Percentiles rank a stretch among this genome's conserved stretches.
phyloP scores from a whole-genome alignment of 2,888 invertebrate species.

The Plebejus argus region DNA sequence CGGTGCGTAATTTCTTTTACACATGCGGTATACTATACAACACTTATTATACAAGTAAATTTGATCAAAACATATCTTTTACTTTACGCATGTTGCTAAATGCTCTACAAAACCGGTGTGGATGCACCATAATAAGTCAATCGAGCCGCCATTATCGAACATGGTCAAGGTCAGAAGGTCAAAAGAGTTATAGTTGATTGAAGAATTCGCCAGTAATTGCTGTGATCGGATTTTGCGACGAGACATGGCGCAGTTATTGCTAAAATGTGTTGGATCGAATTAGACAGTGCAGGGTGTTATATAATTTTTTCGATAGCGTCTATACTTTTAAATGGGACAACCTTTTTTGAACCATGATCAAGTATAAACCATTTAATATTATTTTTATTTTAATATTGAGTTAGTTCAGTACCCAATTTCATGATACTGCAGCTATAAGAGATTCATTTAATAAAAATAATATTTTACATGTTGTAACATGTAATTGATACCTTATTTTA shows the following conservation, averaged over 20 bases:
- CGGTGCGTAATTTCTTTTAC: too few species aligned
- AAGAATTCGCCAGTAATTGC: not conserved
- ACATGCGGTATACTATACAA: too few species aligned
- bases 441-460: not conserved
- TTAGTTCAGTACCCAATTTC: too few species aligned
- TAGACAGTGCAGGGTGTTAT: not conserved
- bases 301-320: not conserved
- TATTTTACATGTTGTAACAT: not conserved
- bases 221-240: slow-evolving; percentile 1
- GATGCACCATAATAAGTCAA: slow-evolving; percentile 1
- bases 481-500: not conserved
- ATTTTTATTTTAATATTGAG: too few species aligned
- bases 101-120: not conserved
- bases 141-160: not conserved
- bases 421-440: too few species aligned
- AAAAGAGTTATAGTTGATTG: slow-evolving; percentile 11
- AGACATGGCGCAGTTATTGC: not conserved
- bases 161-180: slow-evolving; percentile 12
- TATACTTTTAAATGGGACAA: too few species aligned
- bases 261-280: not conserved
- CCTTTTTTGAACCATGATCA: too few species aligned
- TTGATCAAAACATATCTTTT: too few species aligned
- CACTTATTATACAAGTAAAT: too few species aligned
- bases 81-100: not conserved
- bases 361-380: too few species aligned